Evolutionary conservation across 2,797 vertebrate genomes (phyloP).

Genomic region (Myotis planiceps): DNA sequence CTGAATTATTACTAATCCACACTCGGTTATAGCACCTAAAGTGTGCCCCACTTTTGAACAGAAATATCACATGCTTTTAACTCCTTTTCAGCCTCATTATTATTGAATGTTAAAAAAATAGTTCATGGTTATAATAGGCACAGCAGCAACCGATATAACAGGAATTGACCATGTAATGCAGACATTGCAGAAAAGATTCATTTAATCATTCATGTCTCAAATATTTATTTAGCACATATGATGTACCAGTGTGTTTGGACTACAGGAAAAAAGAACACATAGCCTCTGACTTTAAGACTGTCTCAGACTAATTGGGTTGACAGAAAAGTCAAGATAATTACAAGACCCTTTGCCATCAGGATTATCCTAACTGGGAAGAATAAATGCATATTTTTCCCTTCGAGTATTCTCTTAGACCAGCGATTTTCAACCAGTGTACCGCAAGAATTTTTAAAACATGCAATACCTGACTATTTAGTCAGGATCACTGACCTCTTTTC

Average conservation of each 20-base stretch:
- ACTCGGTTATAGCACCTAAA: not conserved
- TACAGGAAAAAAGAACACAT: constrained; percentile 36
- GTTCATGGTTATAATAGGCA: not conserved
- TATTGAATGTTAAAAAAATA: not conserved
- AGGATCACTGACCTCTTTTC: not conserved
- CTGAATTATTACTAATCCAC: not conserved
- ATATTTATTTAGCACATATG: constrained; percentile 52
- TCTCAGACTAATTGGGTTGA: constrained; percentile 14
- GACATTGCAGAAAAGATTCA: not conserved
- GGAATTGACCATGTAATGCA: not conserved
- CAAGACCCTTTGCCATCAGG: constrained; percentile 36
- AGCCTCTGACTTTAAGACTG: constrained; percentile 8
- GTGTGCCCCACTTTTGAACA: not conserved
- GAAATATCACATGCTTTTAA: not conserved
- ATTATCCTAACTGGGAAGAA: constrained; percentile 26
- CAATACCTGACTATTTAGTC: not conserved
- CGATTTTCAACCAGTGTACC: not conserved
- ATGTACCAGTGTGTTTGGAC: not conserved
- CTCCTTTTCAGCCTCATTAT: not conserved
- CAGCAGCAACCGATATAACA: not conserved
- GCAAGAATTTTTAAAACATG: not conserved
- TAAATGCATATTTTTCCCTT: not conserved
- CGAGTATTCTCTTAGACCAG: not conserved
- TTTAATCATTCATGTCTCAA: constrained; percentile 23
- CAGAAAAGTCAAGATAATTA: constrained; percentile 54